These are phyloP conservation scores for Thereva nobilitata DNA, from an alignment of 2,888 invertebrate genomes.

Conservation along the genomic window DNA sequence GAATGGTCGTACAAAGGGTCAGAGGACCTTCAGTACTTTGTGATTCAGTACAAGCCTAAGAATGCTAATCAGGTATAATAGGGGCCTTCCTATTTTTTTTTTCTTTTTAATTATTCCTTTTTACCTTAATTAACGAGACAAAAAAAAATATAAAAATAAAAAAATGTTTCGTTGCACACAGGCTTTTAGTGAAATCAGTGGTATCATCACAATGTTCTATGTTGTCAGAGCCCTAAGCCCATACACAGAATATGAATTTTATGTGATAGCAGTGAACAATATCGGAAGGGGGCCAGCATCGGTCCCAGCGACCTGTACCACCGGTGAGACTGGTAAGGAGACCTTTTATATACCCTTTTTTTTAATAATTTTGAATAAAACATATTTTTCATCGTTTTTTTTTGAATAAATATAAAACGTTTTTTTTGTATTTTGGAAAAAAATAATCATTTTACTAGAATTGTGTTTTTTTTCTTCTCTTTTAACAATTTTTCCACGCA, in stretches of 20 bases:
- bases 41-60: constrained; percentile 95
- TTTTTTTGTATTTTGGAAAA: not conserved
- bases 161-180: constrained; percentile 53
- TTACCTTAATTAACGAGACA: constrained; percentile 3
- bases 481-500: constrained; percentile 21
- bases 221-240: constrained; percentile 88
- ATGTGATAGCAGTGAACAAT: constrained; percentile 92
- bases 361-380: constrained; percentile 45
- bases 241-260: constrained; percentile 95
- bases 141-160: too few relatives aligned
- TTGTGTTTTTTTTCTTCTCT: constrained; percentile 14
- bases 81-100: constrained; percentile 20
- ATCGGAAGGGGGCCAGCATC: constrained; percentile 92
- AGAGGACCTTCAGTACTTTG: constrained; percentile 92
- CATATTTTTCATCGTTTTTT: constrained; percentile 46
- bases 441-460: constrained; percentile 12
- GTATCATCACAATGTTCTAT: constrained; percentile 91
- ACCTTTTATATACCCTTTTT: not conserved
- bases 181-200: constrained; percentile 90
- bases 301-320: constrained; percentile 85
- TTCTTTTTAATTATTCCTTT: constrained; percentile 5
- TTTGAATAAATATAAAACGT: constrained; percentile 1
- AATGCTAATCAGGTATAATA: constrained; percentile 73
- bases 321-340: constrained; percentile 91
- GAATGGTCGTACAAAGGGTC: constrained; percentile 91